Base-by-base conservation (phyloP, 2,113 vertebrate species). In the Embiotoca jacksoni region DNA sequence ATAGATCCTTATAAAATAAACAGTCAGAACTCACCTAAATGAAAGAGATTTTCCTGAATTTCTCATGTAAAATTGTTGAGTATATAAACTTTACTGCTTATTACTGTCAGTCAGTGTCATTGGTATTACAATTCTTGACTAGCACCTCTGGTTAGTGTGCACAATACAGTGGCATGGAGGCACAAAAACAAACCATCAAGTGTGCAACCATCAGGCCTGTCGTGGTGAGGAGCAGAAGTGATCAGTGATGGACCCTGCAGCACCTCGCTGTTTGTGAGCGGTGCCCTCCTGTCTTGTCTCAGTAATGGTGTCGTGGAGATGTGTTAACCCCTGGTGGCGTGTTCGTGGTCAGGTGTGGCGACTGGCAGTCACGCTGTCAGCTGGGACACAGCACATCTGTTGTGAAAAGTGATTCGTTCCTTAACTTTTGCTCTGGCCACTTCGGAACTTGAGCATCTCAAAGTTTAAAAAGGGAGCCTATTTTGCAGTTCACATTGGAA, bases 241-340 rank as follows among this genome's bases (percentile, higher is more conserved):
- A 72, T 78, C 73, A 39, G 36, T 71, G 72, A 72, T 71, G 58
- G 55, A 76, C 60, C 71, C 68, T 53, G 78, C 61, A 70, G 70
- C 78, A 54, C 15, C 55, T 69, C 1, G 47, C 73, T 35, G 33
- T 56, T 60, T 65, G 47, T 41, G 65, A 71, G 61, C 72, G 49
- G 10, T 57, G 66, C 30, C 36, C 61, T 53, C 11, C 67, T 44
- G 76, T 79, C 83, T 66, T 14, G 69, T 72, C 62, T 78, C 44
- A 3, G 7, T 78, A 78, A 82, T 65, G 53, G 30, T 33, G 53
- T 75, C 72, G 54, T 7, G 7, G 65, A 66, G 44, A 81, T 39
- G 78, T 37, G 56, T 62, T 70, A 77, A 85, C 57, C 62, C 55
- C 30, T 46, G 33, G 69, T 58, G 39, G 39, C 84, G 11, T 39